A percentile compares a stretch with the other conserved stretches of the same genome.
Evolutionary conservation across 2,797 vertebrate genomes (phyloP).

Genomic region (Taeniopygia guttata): DNA sequence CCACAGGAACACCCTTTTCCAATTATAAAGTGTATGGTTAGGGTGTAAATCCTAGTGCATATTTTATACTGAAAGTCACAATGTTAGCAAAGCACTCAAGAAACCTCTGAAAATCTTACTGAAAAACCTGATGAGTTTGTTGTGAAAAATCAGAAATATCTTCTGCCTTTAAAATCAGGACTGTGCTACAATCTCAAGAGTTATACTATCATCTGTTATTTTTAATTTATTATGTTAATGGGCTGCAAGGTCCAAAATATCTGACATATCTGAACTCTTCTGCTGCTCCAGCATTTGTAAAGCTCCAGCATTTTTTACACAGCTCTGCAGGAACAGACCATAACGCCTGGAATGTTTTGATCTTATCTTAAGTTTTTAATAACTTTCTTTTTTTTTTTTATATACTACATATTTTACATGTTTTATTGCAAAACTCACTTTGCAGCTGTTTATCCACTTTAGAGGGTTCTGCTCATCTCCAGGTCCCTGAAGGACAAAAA

Average conservation of each 20-base stretch:
- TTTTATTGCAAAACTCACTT: conserved; percentile 57
- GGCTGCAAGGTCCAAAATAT: conserved; percentile 31
- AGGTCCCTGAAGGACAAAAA: neutral
- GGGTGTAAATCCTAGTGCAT: conserved; percentile 54
- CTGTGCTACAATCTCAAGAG: neutral
- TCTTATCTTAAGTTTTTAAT: conserved; percentile 63
- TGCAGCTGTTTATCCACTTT: conserved; percentile 13
- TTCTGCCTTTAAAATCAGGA: neutral
- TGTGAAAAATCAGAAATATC: neutral
- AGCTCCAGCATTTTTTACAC: conserved; percentile 44
- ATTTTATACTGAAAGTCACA: conserved; percentile 49
- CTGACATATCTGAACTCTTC: conserved; percentile 37
- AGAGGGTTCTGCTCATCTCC: neutral
- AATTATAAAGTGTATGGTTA: conserved; percentile 29
- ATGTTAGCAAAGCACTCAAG: conserved; percentile 20
- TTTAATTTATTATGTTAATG: conserved; percentile 41
- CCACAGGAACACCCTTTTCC: conserved; percentile 48
- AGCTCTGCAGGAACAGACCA: conserved; percentile 21
- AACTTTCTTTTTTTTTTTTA: conserved; percentile 61
- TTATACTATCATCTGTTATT: neutral
- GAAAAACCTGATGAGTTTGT: conserved; percentile 6
- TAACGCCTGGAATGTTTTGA: conserved; percentile 57
- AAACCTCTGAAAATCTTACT: conserved; percentile 26
- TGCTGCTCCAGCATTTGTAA: conserved; percentile 27
- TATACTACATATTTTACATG: conserved; percentile 52